A percentile compares a stretch with the other conserved stretches of the same genome.
phyloP scores from a whole-genome alignment of 2,113 vertebrate genomes.

The Gadus chalcogrammus region DNA sequence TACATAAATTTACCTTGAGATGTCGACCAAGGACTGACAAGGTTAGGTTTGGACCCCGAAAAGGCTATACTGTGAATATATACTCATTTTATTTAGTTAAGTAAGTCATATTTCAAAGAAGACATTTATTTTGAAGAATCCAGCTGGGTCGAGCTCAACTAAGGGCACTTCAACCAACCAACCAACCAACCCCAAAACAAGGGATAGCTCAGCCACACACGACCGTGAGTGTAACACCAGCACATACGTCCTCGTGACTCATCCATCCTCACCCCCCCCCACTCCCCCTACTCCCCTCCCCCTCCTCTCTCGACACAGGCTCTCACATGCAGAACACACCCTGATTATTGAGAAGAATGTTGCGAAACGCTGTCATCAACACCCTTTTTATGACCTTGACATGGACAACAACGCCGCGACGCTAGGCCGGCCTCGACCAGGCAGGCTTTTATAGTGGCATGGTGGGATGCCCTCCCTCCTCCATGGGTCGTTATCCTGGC shows the following conservation, averaged over 20 bases:
- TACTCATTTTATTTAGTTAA: no score
- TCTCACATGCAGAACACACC: neutral
- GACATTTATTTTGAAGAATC: no score
- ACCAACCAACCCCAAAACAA: no score
- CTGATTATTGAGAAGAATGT: neutral
- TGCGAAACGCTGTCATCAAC: neutral
- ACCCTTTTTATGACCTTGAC: conserved; percentile 39
- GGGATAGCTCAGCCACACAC: no score
- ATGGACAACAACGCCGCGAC: conserved; percentile 38
- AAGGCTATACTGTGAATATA: no score
- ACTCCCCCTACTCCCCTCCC: neutral
- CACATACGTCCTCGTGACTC: no score
- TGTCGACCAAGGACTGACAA: neutral
- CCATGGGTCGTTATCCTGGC: conserved; percentile 2
- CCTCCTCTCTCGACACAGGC: neutral
- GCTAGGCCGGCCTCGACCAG: conserved; percentile 21
- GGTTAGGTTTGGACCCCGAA: no score
- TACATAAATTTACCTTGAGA: conserved; percentile 48
- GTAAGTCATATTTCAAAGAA: no score
- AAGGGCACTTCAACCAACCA: no score
- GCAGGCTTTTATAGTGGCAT: conserved; percentile 1
- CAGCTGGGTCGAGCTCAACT: no score
- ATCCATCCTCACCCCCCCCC: neutral
- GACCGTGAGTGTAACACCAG: no score
- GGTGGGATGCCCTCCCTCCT: no score